Base-by-base conservation (phyloP, 1,140 invertebrate genomes). In the Macrostomum lignano region DNA sequence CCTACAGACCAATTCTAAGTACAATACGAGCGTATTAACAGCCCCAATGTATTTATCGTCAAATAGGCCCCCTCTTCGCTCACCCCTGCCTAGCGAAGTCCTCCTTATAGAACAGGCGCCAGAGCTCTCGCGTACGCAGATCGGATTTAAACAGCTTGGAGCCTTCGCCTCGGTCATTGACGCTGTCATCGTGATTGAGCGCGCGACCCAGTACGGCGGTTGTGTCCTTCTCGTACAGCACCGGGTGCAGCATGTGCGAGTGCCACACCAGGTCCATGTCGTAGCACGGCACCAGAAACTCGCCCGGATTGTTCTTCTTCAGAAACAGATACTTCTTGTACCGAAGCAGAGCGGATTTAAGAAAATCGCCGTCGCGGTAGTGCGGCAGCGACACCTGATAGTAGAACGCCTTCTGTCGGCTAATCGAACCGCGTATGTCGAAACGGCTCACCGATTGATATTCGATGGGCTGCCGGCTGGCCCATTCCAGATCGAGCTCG, bases 341-440 rank as follows among this genome's bases (percentile, higher is more conserved):
- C 6, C 60, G 45, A n/a, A 46, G 36, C 11, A 59, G 36, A 9
- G 51, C 51, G 25, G 46, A 46, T 15, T 45, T 40, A 4, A 63
- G 39, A 36, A 60, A 63, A 25, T 48, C 49, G 15, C 40, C 41
- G 31, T 57, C 52, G 14, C 39, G 46, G 40, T 52, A 63, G 36
- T 63, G 61, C 13, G 61, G 59, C 17, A 63, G 44, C 19, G 58
- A 61, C 1, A 63, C 55, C 43, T 63, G 60, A 33, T 58, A 55
- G 28, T 42, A 52, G 33, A 55, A 55, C 1, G 41, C 40, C 21
- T 43, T 40, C 38, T 63, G 60, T 24, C 61, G 42, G 24, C 44
- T 42, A 17, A 52, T 46, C 11, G 60, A 58, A 20, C 40, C 44
- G 22, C 41, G 40, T 17, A 62, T 41, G 33, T 62, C 42, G 19